These are phyloP conservation scores for Dione vanillae DNA, from an alignment of 2,888 invertebrate species.

Conservation along the genomic window DNA sequence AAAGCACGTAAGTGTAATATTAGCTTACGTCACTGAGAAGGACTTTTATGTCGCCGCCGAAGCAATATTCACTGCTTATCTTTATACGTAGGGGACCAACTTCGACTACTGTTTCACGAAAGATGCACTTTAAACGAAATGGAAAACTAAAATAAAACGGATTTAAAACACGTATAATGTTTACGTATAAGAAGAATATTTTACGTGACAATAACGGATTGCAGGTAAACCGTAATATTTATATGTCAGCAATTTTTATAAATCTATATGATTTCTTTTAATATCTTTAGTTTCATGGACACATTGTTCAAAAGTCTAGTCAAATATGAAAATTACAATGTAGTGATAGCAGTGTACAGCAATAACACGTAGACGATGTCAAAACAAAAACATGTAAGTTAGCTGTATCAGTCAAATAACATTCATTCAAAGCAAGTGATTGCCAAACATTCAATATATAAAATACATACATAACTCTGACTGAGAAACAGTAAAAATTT, in stretches of 20 bases:
- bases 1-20: background rate
- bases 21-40: background rate
- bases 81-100: background rate
- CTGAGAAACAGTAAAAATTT: background rate
- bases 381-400: constrained; percentile 2
- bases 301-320: background rate
- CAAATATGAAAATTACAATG: background rate
- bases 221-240: background rate
- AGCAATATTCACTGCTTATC: background rate
- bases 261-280: background rate
- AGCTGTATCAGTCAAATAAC: constrained; percentile 4
- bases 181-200: constrained; percentile 3
- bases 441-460: constrained; percentile 1
- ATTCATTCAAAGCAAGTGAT: constrained; percentile 9
- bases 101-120: background rate
- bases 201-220: constrained; percentile 11
- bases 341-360: no score
- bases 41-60: background rate
- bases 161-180: background rate
- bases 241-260: background rate
- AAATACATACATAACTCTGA: background rate
- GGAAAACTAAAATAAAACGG: constrained; percentile 6
- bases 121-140: constrained; percentile 10
- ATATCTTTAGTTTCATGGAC: background rate
- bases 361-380: no score